These are phyloP conservation scores for Ptychadena robeensis DNA, from an alignment of 2,797 vertebrate species.

Conservation along the genomic window DNA sequence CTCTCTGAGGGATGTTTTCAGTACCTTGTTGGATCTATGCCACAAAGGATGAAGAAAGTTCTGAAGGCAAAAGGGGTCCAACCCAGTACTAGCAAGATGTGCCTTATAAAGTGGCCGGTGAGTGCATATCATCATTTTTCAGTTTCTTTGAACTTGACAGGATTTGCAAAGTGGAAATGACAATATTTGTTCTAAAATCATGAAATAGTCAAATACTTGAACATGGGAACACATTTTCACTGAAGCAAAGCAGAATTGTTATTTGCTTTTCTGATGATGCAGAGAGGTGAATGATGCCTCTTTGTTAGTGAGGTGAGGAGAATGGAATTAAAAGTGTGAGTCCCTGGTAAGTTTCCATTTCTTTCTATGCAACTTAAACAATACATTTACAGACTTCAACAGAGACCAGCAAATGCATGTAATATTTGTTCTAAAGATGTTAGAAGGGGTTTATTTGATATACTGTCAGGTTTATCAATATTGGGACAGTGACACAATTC, in stretches of 20 bases:
- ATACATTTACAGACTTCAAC: neutral
- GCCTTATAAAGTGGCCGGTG: too few species aligned
- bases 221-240: neutral
- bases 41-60: too few species aligned
- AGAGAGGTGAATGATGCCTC: neutral
- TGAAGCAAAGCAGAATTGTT: neutral
- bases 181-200: conserved; percentile 12
- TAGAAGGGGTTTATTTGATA: too few species aligned
- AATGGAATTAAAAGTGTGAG: conserved; percentile 28
- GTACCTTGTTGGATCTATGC: too few species aligned
- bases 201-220: neutral
- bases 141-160: neutral
- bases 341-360: conserved; percentile 10
- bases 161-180: neutral
- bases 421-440: too few species aligned
- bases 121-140: too few species aligned
- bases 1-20: too few species aligned
- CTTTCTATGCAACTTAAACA: neutral
- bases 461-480: too few species aligned
- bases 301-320: conserved; percentile 1
- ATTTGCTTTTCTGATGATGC: conserved; percentile 20
- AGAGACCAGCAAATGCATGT: neutral
- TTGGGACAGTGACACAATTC: too few species aligned
- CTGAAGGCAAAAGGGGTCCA: too few species aligned
- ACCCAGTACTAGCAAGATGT: too few species aligned